A percentile compares a stretch with the other conserved stretches of the same genome.
These are phyloP conservation scores for Thaumetopoea pityocampa DNA, from an alignment of 1,140 invertebrate genomes.

Conservation along the genomic window DNA sequence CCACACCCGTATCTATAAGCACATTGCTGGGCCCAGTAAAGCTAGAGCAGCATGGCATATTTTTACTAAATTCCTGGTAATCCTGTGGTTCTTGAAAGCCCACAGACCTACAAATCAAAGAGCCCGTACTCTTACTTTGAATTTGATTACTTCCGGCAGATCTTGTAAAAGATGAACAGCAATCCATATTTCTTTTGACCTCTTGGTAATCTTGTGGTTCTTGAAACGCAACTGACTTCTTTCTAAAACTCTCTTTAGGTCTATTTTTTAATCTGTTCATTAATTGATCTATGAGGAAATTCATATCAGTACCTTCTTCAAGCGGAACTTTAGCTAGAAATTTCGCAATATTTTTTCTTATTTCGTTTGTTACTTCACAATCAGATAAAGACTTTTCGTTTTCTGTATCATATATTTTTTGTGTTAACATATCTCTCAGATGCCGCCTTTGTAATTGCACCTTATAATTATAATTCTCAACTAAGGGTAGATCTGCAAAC, in stretches of 20 bases:
- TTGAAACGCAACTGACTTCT: constrained; percentile 27
- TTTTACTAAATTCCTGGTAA: neutral
- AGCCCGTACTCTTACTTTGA: no score
- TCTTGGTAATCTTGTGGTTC: constrained; percentile 24
- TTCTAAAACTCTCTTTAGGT: constrained; percentile 10
- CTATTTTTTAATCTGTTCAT: constrained; percentile 39
- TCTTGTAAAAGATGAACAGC: constrained; percentile 17
- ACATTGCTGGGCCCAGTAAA: neutral
- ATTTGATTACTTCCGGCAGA: no score
- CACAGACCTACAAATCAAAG: no score
- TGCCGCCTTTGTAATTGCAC: constrained; percentile 29
- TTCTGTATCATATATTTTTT: constrained; percentile 38
- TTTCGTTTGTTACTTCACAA: constrained; percentile 8
- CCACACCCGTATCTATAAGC: neutral
- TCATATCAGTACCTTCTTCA: constrained; percentile 26
- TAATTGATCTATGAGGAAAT: constrained; percentile 40
- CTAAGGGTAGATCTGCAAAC: constrained; percentile 39
- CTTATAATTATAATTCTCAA: constrained; percentile 19
- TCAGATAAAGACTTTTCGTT: constrained; percentile 17
- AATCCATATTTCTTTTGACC: constrained; percentile 24
- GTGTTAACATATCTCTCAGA: constrained; percentile 31
- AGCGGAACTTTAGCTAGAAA: constrained; percentile 36
- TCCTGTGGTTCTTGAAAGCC: no score
- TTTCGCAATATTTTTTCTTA: constrained; percentile 31
- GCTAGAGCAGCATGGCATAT: constrained; percentile 3